phyloP scores from a whole-genome alignment of 2,888 invertebrate genomes.

The Tenthredo notha region DNA sequence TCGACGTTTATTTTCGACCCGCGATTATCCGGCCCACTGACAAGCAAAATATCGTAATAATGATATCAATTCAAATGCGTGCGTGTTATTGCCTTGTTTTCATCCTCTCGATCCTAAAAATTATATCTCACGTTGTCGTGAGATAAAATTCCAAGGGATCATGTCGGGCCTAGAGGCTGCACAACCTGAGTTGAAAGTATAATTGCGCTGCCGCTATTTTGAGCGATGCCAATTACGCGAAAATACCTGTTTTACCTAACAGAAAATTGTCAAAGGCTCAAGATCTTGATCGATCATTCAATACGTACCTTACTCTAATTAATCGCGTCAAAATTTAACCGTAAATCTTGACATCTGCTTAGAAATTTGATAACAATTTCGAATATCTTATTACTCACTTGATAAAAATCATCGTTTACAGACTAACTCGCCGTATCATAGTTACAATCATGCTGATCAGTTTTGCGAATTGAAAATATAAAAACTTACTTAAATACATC shows the following conservation, averaged over 20 bases:
- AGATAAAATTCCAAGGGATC: background rate
- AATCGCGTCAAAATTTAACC: background rate
- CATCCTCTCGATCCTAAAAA: background rate
- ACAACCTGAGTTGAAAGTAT: background rate
- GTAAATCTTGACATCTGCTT: background rate
- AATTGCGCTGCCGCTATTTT: background rate
- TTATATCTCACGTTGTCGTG: background rate
- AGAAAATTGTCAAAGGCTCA: background rate
- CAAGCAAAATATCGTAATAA: background rate
- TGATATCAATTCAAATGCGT: background rate
- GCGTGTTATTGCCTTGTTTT: conserved; percentile 25
- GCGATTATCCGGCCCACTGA: background rate
- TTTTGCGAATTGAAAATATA: background rate
- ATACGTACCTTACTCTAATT: background rate
- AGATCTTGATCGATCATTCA: background rate
- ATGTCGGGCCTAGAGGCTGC: conserved; percentile 10
- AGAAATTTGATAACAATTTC: background rate
- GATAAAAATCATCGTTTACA: background rate
- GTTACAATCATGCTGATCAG: background rate
- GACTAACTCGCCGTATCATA: too few species aligned
- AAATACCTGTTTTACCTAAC: background rate
- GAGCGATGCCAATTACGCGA: background rate
- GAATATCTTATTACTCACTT: background rate
- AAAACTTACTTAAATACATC: background rate
- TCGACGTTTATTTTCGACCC: background rate